These are phyloP conservation scores for Scomber colias DNA, from an alignment of 2,113 vertebrate genomes.

Conservation along the genomic window DNA sequence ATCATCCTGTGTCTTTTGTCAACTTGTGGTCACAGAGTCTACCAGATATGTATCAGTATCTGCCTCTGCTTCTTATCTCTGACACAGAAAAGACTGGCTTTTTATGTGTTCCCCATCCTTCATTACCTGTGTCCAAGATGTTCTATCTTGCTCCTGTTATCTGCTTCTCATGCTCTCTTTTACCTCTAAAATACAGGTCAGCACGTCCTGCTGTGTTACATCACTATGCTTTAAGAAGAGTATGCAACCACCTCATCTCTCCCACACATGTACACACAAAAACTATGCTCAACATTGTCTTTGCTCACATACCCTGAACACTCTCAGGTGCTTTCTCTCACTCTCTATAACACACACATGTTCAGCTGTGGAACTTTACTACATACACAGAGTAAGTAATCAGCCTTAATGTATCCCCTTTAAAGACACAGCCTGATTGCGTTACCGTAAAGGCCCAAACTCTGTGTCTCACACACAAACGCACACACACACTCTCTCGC, in stretches of 20 bases:
- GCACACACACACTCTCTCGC: constrained; percentile 25
- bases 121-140: neutral
- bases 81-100: too few relatives aligned
- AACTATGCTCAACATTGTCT: neutral
- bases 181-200: constrained; percentile 10
- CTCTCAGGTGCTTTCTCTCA: neutral
- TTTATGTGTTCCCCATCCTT: too few relatives aligned
- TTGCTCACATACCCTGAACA: neutral
- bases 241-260: neutral
- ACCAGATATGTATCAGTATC: too few relatives aligned
- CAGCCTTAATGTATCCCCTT: neutral
- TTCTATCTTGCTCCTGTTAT: neutral
- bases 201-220: neutral
- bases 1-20: too few relatives aligned
- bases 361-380: constrained; percentile 8
- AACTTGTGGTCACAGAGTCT: too few relatives aligned
- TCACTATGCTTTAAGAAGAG: constrained; percentile 16
- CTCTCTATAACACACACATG: neutral
- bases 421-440: constrained; percentile 32
- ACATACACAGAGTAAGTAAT: constrained; percentile 12
- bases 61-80: too few relatives aligned
- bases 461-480: constrained; percentile 17
- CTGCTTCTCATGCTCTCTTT: neutral
- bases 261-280: neutral
- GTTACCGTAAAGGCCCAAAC: constrained; percentile 37